phyloP scores from a whole-genome alignment of 2,113 vertebrate species.

The Thunnus maccoyii region DNA sequence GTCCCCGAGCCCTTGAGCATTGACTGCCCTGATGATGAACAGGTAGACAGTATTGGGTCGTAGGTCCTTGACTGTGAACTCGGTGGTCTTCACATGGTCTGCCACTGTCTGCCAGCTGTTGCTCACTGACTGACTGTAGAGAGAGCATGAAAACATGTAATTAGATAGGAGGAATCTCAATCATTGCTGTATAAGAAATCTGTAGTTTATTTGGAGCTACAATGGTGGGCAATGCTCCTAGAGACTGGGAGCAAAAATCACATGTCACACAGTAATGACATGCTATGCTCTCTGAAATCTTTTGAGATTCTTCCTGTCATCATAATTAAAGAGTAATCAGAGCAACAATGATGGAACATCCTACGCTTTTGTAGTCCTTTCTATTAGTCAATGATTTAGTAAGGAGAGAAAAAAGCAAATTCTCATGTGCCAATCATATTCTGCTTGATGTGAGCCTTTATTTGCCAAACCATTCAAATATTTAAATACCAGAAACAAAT shows the following conservation, averaged over 20 bases:
- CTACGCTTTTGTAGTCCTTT: neutral
- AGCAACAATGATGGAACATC: slow-evolving; percentile 1
- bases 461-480: slow-evolving; percentile 13
- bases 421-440: slow-evolving; percentile 5
- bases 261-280: slow-evolving; percentile 9
- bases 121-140: slow-evolving; percentile 92
- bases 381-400: neutral
- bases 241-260: slow-evolving; percentile 3
- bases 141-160: slow-evolving; percentile 16
- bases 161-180: slow-evolving; percentile 1
- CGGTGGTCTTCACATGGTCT: slow-evolving; percentile 91
- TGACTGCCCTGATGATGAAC: slow-evolving; percentile 95
- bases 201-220: neutral
- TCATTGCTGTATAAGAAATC: neutral
- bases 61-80: slow-evolving; percentile 89
- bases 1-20: slow-evolving; percentile 93
- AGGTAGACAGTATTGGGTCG: slow-evolving; percentile 96
- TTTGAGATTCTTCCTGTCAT: slow-evolving; percentile 31
- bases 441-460: slow-evolving; percentile 15
- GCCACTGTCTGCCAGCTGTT: slow-evolving; percentile 97
- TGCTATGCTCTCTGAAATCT: neutral
- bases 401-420: neutral
- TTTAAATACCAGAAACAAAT: slow-evolving; percentile 8
- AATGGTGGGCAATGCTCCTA: neutral
- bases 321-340: slow-evolving; percentile 15